phyloP scores from a whole-genome alignment of 2,797 vertebrate genomes.

The Coregonus ussuriensis region DNA sequence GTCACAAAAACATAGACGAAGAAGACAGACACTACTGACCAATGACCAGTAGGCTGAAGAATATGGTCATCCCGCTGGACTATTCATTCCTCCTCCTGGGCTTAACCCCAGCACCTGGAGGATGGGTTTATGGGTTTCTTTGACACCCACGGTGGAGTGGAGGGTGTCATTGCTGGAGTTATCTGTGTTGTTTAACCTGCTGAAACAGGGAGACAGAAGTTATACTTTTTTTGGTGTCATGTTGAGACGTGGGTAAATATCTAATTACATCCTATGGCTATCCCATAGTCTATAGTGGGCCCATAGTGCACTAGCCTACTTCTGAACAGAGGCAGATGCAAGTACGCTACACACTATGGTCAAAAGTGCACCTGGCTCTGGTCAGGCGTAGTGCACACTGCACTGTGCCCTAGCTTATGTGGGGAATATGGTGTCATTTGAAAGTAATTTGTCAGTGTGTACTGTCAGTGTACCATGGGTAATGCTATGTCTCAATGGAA shows the following conservation, averaged over 20 bases:
- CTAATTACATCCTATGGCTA: neutral
- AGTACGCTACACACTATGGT: no score
- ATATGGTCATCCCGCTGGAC: slow-evolving; percentile 96
- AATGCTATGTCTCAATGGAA: no score
- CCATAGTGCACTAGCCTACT: no score
- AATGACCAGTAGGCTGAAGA: slow-evolving; percentile 96
- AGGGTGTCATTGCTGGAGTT: slow-evolving; percentile 80
- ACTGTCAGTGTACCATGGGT: no score
- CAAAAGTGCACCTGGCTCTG: no score
- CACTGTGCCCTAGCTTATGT: no score
- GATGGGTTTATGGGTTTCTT: slow-evolving; percentile 86
- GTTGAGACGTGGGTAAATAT: neutral
- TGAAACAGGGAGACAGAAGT: slow-evolving; percentile 27
- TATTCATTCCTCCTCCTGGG: slow-evolving; percentile 93
- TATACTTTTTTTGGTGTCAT: neutral
- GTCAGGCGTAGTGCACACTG: no score
- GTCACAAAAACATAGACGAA: no score
- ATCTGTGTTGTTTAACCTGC: slow-evolving; percentile 82
- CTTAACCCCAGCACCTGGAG: slow-evolving; percentile 94
- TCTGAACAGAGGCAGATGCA: no score
- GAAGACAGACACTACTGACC: slow-evolving; percentile 73
- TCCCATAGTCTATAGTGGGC: no score
- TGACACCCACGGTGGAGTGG: slow-evolving; percentile 69
- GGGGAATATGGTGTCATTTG: no score
- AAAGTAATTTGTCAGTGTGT: no score